These are phyloP conservation scores for Caerostris extrusa DNA, from an alignment of 1,140 invertebrate genomes.

Conservation along the genomic window DNA sequence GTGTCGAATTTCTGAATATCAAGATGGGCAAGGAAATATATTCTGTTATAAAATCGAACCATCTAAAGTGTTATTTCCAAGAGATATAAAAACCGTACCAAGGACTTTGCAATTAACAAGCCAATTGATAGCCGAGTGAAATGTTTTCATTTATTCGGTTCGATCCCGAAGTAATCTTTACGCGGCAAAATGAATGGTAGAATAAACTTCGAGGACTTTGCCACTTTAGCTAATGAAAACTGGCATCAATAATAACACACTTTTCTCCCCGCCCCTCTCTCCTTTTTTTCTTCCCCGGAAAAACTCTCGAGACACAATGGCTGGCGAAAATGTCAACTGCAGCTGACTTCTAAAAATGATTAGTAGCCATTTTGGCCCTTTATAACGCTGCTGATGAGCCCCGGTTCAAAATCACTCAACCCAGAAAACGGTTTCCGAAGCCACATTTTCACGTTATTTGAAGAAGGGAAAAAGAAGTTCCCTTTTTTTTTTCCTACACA, in stretches of 20 bases:
- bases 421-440: slow-evolving; percentile 55
- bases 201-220: slow-evolving; percentile 37
- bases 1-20: too few relatives aligned
- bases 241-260: slow-evolving; percentile 53
- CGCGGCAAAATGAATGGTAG: neutral
- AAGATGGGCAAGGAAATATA: too few relatives aligned
- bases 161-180: neutral
- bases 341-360: slow-evolving; percentile 76
- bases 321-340: slow-evolving; percentile 71
- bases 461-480: neutral
- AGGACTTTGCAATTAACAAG: neutral
- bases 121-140: neutral
- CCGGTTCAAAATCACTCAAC: slow-evolving; percentile 69
- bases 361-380: slow-evolving; percentile 63
- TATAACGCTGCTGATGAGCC: slow-evolving; percentile 32
- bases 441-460: slow-evolving; percentile 72
- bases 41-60: too few relatives aligned
- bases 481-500: neutral
- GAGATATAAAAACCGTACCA: too few relatives aligned
- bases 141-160: neutral
- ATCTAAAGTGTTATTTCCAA: too few relatives aligned
- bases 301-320: slow-evolving; percentile 59
- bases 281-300: neutral
- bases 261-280: slow-evolving; percentile 1
- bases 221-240: slow-evolving; percentile 74